Percentiles rank a stretch among this genome's conserved stretches.
Evolutionary conservation across 2,113 vertebrate species (phyloP).

Genomic region (Phalacrocorax brasilianus): DNA sequence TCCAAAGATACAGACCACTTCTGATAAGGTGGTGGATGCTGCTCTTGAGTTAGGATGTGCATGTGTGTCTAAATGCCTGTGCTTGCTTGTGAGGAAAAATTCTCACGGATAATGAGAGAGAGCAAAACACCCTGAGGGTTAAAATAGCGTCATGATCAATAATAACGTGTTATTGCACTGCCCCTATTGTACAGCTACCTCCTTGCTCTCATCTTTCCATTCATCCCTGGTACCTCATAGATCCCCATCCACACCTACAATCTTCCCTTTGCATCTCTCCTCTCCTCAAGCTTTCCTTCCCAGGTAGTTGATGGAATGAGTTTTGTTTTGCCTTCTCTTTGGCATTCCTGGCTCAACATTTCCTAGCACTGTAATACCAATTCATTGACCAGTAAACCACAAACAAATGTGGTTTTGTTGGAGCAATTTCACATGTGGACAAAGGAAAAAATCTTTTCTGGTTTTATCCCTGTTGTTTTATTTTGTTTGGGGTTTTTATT

Average conservation of each 20-base stretch:
- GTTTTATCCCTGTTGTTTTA: background rate
- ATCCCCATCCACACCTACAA: background rate
- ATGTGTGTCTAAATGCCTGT: accelerated
- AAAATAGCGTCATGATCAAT: background rate
- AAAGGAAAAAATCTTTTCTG: background rate
- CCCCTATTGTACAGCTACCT: accelerated
- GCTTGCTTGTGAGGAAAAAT: background rate
- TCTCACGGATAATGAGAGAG: background rate
- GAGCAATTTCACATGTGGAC: background rate
- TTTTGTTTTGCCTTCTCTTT: background rate
- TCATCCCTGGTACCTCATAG: background rate
- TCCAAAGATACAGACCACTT: background rate
- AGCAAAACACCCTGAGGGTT: accelerated
- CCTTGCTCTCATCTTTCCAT: background rate
- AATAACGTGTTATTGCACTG: background rate
- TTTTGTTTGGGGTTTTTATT: background rate
- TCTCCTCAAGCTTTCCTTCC: background rate
- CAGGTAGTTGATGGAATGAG: background rate
- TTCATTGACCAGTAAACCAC: background rate
- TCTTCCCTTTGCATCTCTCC: background rate
- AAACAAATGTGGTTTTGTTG: background rate
- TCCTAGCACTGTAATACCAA: background rate
- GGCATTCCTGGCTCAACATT: background rate
- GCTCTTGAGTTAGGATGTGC: background rate
- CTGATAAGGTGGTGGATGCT: background rate